These are phyloP conservation scores for Bubo scandiacus DNA, from an alignment of 2,113 vertebrate species.

Conservation along the genomic window DNA sequence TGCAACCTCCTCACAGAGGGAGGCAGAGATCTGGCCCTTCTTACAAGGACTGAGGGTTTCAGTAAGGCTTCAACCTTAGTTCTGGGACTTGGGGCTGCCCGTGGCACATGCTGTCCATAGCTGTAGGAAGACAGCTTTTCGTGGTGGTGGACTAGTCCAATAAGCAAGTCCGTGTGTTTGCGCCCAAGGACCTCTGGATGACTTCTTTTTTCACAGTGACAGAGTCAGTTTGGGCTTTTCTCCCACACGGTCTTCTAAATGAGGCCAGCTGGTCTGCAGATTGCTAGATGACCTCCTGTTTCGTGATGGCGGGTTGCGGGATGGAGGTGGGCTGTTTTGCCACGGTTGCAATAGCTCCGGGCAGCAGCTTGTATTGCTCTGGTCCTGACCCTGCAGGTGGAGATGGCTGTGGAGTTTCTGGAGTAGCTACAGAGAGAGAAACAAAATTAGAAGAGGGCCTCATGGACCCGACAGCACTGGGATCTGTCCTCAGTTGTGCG, in stretches of 20 bases:
- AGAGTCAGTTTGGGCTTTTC: not conserved
- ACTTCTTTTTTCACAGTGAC: slow-evolving; percentile 45
- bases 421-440: slow-evolving; percentile 85
- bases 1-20: not conserved
- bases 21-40: not conserved
- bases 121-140: slow-evolving; percentile 24
- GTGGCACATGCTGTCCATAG: not conserved
- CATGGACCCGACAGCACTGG: not conserved
- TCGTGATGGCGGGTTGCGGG: slow-evolving; percentile 91
- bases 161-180: not conserved
- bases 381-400: slow-evolving; percentile 89
- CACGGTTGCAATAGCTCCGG: slow-evolving; percentile 88
- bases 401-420: slow-evolving; percentile 96
- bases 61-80: not conserved
- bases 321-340: slow-evolving; percentile 91
- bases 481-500: not conserved
- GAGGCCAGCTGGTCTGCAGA: not conserved
- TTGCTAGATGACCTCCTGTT: slow-evolving; percentile 94
- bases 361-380: slow-evolving; percentile 95
- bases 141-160: not conserved
- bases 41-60: not conserved
- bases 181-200: not conserved
- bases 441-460: not conserved
- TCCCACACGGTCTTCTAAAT: not conserved
- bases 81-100: not conserved